phyloP scores from a whole-genome alignment of 2,888 invertebrate genomes.

The Anarsia innoxiella region DNA sequence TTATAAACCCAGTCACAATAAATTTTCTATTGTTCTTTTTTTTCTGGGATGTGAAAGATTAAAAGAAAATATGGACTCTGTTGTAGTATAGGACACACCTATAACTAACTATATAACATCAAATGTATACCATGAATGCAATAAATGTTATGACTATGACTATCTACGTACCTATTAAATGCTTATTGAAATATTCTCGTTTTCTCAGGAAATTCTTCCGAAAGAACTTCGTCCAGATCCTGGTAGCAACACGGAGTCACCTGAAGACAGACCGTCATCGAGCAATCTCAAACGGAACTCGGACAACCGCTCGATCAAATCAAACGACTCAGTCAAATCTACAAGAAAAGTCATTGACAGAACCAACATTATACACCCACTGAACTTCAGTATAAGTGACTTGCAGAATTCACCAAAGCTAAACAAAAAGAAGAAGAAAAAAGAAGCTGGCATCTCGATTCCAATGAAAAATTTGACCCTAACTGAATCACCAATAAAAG shows the following conservation, averaged over 20 bases:
- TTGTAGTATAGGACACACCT: no score
- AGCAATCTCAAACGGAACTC: slow-evolving; percentile 47
- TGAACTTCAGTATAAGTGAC: slow-evolving; percentile 68
- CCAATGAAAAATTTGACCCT: slow-evolving; percentile 60
- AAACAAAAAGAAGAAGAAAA: slow-evolving; percentile 47
- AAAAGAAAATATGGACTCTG: no score
- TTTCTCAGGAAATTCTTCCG: slow-evolving; percentile 74
- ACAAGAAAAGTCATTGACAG: slow-evolving; percentile 51
- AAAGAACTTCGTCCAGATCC: slow-evolving; percentile 69
- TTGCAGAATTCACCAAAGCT: slow-evolving; percentile 59
- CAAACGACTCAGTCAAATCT: slow-evolving; percentile 55
- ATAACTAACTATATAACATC: no score
- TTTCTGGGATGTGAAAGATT: no score
- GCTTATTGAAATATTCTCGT: no score
- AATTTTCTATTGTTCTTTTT: no score
- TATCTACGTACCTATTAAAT: no score
- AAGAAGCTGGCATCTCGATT: slow-evolving; percentile 45
- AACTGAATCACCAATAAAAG: slow-evolving; percentile 52
- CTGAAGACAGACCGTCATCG: slow-evolving; percentile 73
- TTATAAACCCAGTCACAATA: no score
- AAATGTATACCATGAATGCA: no score
- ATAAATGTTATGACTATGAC: no score
- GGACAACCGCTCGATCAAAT: slow-evolving; percentile 42
- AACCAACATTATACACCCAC: slow-evolving; percentile 62
- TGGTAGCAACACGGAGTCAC: slow-evolving; percentile 80